Evolutionary conservation across 2,797 vertebrate species (phyloP).

Genomic region (Chrysocyon brachyurus): DNA sequence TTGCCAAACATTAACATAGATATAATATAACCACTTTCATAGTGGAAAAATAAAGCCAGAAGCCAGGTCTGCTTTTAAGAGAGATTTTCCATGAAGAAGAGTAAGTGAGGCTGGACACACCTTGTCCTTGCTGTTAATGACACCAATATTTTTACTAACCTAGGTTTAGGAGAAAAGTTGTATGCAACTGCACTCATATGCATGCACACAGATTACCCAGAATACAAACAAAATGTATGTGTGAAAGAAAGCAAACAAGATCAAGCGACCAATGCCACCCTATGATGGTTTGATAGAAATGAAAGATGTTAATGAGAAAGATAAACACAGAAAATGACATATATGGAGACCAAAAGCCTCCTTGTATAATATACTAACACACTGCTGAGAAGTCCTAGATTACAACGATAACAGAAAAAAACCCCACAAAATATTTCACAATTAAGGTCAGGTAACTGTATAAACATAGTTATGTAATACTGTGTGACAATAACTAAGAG

Average conservation of each 20-base stretch:
- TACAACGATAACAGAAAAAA: constrained; percentile 13
- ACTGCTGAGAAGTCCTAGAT: background rate
- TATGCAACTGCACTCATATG: background rate
- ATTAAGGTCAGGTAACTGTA: background rate
- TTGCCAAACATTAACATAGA: background rate
- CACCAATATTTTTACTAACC: background rate
- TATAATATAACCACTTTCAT: background rate
- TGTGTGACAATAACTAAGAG: background rate
- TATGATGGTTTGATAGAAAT: background rate
- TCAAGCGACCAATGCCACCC: background rate
- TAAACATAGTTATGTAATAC: background rate
- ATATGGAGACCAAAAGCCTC: background rate
- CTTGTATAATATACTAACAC: background rate
- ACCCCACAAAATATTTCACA: background rate
- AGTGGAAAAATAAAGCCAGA: constrained; percentile 40
- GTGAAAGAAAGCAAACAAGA: background rate
- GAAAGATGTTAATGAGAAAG: background rate
- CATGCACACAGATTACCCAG: background rate
- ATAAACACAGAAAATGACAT: background rate
- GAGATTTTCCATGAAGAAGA: background rate
- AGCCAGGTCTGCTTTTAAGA: background rate
- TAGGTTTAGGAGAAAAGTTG: background rate
- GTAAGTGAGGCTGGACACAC: background rate
- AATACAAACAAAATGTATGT: background rate
- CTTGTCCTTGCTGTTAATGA: background rate